Percentiles rank a stretch among this genome's conserved stretches.
These are phyloP conservation scores for Motacilla tschutschensis DNA, from an alignment of 2,113 vertebrate species.

Conservation along the genomic window DNA sequence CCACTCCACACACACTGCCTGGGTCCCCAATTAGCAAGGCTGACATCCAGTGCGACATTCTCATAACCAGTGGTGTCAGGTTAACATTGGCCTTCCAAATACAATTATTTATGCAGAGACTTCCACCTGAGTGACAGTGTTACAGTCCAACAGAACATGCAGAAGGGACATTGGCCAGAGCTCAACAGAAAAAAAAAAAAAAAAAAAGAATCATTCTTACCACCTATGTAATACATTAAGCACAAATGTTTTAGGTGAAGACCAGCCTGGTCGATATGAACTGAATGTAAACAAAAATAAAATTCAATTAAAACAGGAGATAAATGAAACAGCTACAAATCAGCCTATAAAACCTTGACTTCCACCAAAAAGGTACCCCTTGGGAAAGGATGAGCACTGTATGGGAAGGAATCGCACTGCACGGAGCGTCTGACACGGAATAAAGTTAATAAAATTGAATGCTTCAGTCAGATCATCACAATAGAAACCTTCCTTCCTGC, in stretches of 20 bases:
- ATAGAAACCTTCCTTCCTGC: neutral
- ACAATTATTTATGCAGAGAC: slow-evolving; percentile 51
- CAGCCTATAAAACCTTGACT: slow-evolving; percentile 2
- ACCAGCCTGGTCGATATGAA: slow-evolving; percentile 80
- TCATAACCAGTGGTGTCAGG: slow-evolving; percentile 77
- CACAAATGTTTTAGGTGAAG: slow-evolving; percentile 88
- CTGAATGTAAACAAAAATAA: slow-evolving; percentile 84
- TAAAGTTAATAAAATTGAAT: neutral
- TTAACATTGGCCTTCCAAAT: slow-evolving; percentile 69
- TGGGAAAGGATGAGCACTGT: slow-evolving; percentile 66
- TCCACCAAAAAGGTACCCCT: neutral
- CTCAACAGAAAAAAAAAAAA: slow-evolving; percentile 40
- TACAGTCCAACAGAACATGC: slow-evolving; percentile 65
- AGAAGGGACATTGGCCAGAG: slow-evolving; percentile 59
- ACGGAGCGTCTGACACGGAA: neutral
- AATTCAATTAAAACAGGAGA: slow-evolving; percentile 66
- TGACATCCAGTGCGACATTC: slow-evolving; percentile 81
- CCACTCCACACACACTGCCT: slow-evolving; percentile 49
- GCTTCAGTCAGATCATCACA: neutral
- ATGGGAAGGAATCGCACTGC: slow-evolving; percentile 80
- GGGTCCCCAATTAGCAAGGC: slow-evolving; percentile 42
- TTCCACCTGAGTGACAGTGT: slow-evolving; percentile 50
- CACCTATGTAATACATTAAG: slow-evolving; percentile 88
- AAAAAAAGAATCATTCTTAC: slow-evolving; percentile 77
- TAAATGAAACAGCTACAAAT: slow-evolving; percentile 23